phyloP scores from a whole-genome alignment of 2,888 invertebrate genomes.

The Agrochola macilenta region DNA sequence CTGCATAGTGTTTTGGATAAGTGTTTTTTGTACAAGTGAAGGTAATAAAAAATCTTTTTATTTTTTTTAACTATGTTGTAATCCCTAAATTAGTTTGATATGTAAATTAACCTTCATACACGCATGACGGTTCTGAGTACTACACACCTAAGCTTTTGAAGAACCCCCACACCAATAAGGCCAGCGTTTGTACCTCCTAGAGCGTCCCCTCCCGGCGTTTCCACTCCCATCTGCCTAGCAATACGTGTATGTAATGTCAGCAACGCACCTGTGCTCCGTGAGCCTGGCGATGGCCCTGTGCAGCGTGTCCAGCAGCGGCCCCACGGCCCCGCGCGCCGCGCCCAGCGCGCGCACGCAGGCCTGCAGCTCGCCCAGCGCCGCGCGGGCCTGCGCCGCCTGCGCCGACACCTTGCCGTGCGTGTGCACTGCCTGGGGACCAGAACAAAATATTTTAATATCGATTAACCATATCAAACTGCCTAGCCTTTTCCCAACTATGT shows the following conservation, averaged over 20 bases:
- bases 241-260: neutral
- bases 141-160: neutral
- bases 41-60: no score
- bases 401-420: conserved; percentile 96
- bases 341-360: conserved; percentile 95
- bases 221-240: rapidly evolving
- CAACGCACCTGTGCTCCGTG: conserved; percentile 92
- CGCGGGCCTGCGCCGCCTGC: conserved; percentile 93
- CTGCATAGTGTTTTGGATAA: no score
- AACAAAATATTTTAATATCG: neutral
- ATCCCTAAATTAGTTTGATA: no score
- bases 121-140: neutral
- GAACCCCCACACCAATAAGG: no score
- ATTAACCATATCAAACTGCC: no score
- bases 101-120: no score
- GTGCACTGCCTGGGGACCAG: conserved; percentile 91
- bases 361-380: conserved; percentile 95
- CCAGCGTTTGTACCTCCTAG: neutral
- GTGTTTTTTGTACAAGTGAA: no score
- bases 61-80: no score
- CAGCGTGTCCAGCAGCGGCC: conserved; percentile 96
- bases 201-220: neutral
- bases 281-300: conserved; percentile 96
- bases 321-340: conserved; percentile 97
- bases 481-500: no score